A percentile compares a stretch with the other conserved stretches of the same genome.
phyloP scores from a whole-genome alignment of 1,140 invertebrate genomes.

The Solenopsis fugax region DNA sequence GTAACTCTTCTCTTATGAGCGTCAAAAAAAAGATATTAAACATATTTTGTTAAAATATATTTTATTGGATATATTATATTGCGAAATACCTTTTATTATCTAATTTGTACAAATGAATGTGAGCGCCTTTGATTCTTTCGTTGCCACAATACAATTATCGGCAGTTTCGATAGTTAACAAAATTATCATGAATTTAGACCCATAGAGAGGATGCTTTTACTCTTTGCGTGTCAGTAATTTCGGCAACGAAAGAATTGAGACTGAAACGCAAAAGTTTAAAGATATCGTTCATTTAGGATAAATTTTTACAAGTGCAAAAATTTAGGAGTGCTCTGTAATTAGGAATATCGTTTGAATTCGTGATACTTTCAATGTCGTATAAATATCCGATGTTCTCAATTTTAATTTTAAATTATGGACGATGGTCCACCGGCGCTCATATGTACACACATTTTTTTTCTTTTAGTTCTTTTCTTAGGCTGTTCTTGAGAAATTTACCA shows the following conservation, averaged over 20 bases:
- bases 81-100: conserved; percentile 41
- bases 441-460: neutral
- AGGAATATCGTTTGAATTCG: conserved; percentile 15
- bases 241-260: conserved; percentile 18
- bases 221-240: neutral
- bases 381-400: neutral
- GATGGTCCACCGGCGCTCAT: conserved; percentile 14
- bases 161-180: neutral
- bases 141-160: neutral
- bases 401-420: conserved; percentile 25
- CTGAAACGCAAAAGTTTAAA: conserved; percentile 14
- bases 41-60: conserved; percentile 57
- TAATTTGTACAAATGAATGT: conserved; percentile 26
- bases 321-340: neutral
- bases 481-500: conserved; percentile 34
- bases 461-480: conserved; percentile 17
- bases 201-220: neutral
- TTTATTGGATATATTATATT: conserved; percentile 63
- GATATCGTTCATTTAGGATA: conserved; percentile 27
- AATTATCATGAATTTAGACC: neutral
- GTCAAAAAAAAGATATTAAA: conserved; percentile 36
- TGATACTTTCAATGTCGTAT: conserved; percentile 4
- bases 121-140: conserved; percentile 23
- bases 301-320: conserved; percentile 17
- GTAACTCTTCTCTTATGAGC: conserved; percentile 42